These are phyloP conservation scores for Synergus laeviventris DNA, from an alignment of 2,888 invertebrate genomes.

Conservation along the genomic window DNA sequence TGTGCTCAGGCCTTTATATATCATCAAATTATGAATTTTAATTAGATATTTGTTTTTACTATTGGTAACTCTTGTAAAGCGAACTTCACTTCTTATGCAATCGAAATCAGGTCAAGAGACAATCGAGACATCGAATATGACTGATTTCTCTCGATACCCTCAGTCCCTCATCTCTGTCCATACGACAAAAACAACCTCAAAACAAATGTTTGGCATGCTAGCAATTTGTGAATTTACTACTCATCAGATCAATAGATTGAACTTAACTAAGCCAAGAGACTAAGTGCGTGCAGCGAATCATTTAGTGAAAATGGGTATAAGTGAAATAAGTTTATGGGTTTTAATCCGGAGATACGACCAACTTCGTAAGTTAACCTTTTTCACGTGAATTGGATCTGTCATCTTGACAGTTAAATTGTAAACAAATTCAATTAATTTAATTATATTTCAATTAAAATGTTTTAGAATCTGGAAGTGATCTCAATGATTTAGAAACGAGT, in stretches of 20 bases:
- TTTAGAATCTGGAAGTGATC: conserved; percentile 58
- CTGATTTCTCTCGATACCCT: too few relatives aligned
- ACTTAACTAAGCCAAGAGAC: neutral
- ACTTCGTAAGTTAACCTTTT: conserved; percentile 61
- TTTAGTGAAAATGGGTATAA: conserved; percentile 62
- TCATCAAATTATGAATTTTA: too few relatives aligned
- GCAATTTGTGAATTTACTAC: neutral
- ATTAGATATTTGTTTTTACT: too few relatives aligned
- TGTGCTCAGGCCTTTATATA: too few relatives aligned
- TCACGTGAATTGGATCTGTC: neutral
- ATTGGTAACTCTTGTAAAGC: too few relatives aligned
- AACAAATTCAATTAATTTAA: neutral
- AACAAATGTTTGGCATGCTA: neutral
- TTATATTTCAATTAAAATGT: neutral
- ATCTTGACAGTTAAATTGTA: conserved; percentile 26
- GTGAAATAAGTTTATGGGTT: conserved; percentile 65
- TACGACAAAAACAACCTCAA: too few relatives aligned
- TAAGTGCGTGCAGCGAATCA: conserved; percentile 4
- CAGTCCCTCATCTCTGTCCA: too few relatives aligned
- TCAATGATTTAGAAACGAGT: conserved; percentile 55
- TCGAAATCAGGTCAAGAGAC: too few relatives aligned
- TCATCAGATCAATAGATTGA: neutral
- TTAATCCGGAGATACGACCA: conserved; percentile 65
- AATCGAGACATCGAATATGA: too few relatives aligned
- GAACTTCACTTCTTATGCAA: too few relatives aligned